Percentiles rank a stretch among this genome's conserved stretches.
Conservation (phyloP, 2,888 invertebrate species). For the Chrysomela aeneicollis region DNA sequence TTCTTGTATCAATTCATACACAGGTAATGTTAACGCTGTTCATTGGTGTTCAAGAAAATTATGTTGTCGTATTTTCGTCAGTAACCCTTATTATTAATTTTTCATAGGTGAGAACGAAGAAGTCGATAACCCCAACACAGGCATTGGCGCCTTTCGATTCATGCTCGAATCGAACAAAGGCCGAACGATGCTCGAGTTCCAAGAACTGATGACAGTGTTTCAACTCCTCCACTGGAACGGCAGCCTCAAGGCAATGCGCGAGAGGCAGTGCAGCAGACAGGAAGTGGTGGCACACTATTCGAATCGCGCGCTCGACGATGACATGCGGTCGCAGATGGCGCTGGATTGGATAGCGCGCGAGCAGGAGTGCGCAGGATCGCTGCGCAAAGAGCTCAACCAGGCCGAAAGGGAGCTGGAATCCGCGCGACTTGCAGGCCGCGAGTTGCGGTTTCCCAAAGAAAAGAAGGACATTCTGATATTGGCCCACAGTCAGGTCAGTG, state of each 20-base stretch:
- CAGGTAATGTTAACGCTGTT: no score
- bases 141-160: constrained; percentile 78
- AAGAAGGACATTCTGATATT: constrained; percentile 93
- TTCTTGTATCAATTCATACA: no score
- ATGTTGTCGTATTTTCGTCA: no score
- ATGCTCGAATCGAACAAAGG: constrained; percentile 86
- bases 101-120: constrained; percentile 64
- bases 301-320: constrained; percentile 89
- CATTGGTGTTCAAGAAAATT: no score
- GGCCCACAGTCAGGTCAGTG: constrained; percentile 82
- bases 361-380: constrained; percentile 77
- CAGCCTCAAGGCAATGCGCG: constrained; percentile 93
- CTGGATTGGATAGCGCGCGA: constrained; percentile 91
- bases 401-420: constrained; percentile 88
- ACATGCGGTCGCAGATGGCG: constrained; percentile 96
- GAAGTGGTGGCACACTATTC: constrained; percentile 94
- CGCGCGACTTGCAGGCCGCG: constrained; percentile 87
- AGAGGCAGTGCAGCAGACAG: constrained; percentile 92
- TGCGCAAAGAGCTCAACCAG: constrained; percentile 81
- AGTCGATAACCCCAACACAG: constrained; percentile 74
- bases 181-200: constrained; percentile 94
- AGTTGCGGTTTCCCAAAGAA: constrained; percentile 93
- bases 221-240: constrained; percentile 97
- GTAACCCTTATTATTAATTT: constrained; percentile 12
- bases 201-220: constrained; percentile 97